Percentiles rank a stretch among this genome's conserved stretches.
Conservation (phyloP, 1,140 invertebrate species). For the Calephelis virginiensis region DNA sequence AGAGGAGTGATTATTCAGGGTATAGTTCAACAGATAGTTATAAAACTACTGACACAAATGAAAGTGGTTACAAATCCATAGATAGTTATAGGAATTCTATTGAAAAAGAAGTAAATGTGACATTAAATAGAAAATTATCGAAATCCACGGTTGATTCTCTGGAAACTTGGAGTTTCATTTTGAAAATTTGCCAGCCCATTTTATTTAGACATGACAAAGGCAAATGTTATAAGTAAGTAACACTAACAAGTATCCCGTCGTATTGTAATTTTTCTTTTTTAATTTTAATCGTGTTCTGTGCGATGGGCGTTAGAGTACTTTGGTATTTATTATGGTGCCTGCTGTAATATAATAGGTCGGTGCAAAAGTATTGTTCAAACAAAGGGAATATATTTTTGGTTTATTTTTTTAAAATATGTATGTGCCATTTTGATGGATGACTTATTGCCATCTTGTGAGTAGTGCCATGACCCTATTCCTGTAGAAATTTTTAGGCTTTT, state of each 20-base stretch:
- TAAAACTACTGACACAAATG: conserved; percentile 47
- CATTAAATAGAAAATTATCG: conserved; percentile 39
- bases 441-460: too few relatives aligned
- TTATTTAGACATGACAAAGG: conserved; percentile 67
- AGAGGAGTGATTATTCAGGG: conserved; percentile 44
- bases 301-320: too few relatives aligned
- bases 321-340: too few relatives aligned
- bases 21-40: conserved; percentile 53
- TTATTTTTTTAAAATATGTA: too few relatives aligned
- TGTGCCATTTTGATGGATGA: too few relatives aligned
- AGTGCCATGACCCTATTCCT: too few relatives aligned
- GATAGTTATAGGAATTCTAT: conserved; percentile 48
- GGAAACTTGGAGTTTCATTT: conserved; percentile 66
- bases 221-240: conserved; percentile 65
- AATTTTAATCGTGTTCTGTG: too few relatives aligned
- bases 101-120: conserved; percentile 51
- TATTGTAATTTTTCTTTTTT: too few relatives aligned
- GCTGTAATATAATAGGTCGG: too few relatives aligned
- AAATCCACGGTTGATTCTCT: conserved; percentile 55
- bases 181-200: conserved; percentile 69
- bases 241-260: background rate
- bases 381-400: too few relatives aligned
- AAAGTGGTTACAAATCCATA: conserved; percentile 45
- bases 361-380: too few relatives aligned
- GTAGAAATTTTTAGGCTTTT: too few relatives aligned